A percentile compares a stretch with the other conserved stretches of the same genome.
Conservation (phyloP, 2,113 vertebrate genomes). For the Pungitius pungitius region DNA sequence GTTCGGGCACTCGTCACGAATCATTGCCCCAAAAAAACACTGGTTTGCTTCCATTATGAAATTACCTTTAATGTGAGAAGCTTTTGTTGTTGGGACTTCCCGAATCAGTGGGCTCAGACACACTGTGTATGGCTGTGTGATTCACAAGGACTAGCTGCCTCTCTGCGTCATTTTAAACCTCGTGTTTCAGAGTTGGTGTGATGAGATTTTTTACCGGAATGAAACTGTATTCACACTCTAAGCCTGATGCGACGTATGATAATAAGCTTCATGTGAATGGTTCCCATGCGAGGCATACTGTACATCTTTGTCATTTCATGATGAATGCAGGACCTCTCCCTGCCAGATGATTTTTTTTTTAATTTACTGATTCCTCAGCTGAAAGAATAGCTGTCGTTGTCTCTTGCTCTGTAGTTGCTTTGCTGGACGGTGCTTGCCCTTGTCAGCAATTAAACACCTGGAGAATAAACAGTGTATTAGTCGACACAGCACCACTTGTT, state of each 20-base stretch:
- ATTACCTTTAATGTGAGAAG: slow-evolving; percentile 16
- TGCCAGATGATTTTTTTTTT: slow-evolving; percentile 59
- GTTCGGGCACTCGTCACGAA: slow-evolving; percentile 40
- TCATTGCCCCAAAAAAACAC: slow-evolving; percentile 43
- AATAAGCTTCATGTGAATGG: slow-evolving; percentile 65
- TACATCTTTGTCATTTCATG: slow-evolving; percentile 66
- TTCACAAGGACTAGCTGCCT: slow-evolving; percentile 13
- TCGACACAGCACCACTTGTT: slow-evolving; percentile 6
- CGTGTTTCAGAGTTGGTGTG: slow-evolving; percentile 11
- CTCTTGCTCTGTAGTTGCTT: slow-evolving; percentile 26
- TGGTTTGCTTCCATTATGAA: slow-evolving; percentile 32
- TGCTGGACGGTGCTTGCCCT: slow-evolving; percentile 28
- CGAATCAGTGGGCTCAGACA: slow-evolving; percentile 6
- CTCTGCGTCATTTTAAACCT: slow-evolving; percentile 54
- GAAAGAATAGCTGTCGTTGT: slow-evolving; percentile 48
- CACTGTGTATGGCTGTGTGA: background rate
- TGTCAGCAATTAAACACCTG: slow-evolving; percentile 53
- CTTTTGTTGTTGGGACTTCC: slow-evolving; percentile 40
- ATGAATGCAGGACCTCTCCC: slow-evolving; percentile 55
- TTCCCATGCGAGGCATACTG: slow-evolving; percentile 50
- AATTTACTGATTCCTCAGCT: slow-evolving; percentile 59
- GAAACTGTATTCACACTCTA: slow-evolving; percentile 23
- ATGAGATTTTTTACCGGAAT: slow-evolving; percentile 39
- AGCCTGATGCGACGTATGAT: slow-evolving; percentile 64
- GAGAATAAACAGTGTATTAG: slow-evolving; percentile 29